Evolutionary conservation across 2,888 invertebrate species (phyloP), one percentile per base, ranked within the genome.

Genomic region (Dynastes tityus): DNA sequence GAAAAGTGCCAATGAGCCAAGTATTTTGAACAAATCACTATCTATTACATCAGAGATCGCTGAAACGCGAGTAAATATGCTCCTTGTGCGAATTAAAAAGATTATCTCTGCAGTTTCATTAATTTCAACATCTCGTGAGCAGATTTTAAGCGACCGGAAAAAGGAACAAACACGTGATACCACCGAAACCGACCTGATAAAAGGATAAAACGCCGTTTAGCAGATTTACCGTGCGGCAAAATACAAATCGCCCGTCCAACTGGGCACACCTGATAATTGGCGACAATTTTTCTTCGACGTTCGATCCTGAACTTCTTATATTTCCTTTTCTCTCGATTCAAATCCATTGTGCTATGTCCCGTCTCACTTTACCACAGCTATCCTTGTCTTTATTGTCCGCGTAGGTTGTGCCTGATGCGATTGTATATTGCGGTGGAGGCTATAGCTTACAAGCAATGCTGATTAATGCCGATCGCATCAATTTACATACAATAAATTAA

Each of bases 401-500:
- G 55, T 58, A 58, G 55, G 55, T 58, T 58, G 55, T 9, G 22
- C 55, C n/a, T 4, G 55, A 16, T 58, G 22, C 22, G 22, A 8
- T 22, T n/a, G 13, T 16, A 13, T 53, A 22, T n/a, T 13, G n/a
- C n/a, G 0, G 29, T 64, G 1, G 9, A 64, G 64, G n/a, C 37
- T 29, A 13, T n/a, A 64, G 64, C 2, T 37, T 37, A n/a, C 13
- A n/a, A 65, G 22, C 37, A 22, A 22, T 2, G 8, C n/a, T 16
- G 65, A 45, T 67, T 67, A 67, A 67, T 67, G 65, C 16, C 65
- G 11, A 67, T 45, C 65, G 11, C 6, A 67, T 67, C 45, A 40
- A 67, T 67, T 67, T 67, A 67, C 45, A 67, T 67, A 67, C 65
- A 45, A 67, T 67, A 67, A 16, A 67, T 67, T 67, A 67, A 67